Evolutionary conservation across 2,113 vertebrate genomes (phyloP).

Genomic region (Chinchilla lanigera): DNA sequence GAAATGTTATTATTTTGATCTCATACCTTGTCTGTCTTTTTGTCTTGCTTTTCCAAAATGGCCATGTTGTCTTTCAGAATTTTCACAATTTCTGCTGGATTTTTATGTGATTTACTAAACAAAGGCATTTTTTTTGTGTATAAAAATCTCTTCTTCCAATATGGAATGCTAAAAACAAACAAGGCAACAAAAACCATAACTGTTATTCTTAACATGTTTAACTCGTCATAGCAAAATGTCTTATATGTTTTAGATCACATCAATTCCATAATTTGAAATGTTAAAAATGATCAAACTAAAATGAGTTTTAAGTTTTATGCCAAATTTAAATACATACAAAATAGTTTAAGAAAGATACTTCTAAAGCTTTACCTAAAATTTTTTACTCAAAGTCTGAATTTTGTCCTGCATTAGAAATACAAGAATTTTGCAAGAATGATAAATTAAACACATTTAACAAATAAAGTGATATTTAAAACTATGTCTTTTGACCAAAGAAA

Average conservation of each 20-base stretch:
- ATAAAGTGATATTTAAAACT: constrained; percentile 42
- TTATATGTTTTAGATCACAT: constrained; percentile 25
- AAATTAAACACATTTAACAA: constrained; percentile 33
- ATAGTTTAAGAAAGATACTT: background rate
- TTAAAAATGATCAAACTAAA: constrained; percentile 39
- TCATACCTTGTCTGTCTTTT: constrained; percentile 97
- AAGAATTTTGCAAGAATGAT: background rate
- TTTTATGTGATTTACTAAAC: constrained; percentile 98
- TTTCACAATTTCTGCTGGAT: constrained; percentile 96
- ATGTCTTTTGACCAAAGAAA: constrained; percentile 8
- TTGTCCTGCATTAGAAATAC: background rate
- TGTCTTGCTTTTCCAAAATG: constrained; percentile 96
- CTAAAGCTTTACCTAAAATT: constrained; percentile 27
- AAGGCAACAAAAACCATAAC: constrained; percentile 56
- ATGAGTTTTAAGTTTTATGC: constrained; percentile 39
- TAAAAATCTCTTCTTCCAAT: constrained; percentile 81
- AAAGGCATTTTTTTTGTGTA: constrained; percentile 92
- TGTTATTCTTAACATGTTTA: constrained; percentile 47
- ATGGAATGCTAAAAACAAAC: constrained; percentile 78
- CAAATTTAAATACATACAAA: constrained; percentile 52
- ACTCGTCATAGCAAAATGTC: constrained; percentile 13
- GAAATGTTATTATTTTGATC: constrained; percentile 47
- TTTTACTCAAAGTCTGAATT: constrained; percentile 41
- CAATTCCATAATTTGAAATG: constrained; percentile 34
- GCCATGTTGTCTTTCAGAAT: constrained; percentile 95